Percentiles rank a stretch among this genome's conserved stretches.
Evolutionary conservation across 92 coral and sea anemone genomes (phyloP).

Genomic region (Pocillopora meandrina): DNA sequence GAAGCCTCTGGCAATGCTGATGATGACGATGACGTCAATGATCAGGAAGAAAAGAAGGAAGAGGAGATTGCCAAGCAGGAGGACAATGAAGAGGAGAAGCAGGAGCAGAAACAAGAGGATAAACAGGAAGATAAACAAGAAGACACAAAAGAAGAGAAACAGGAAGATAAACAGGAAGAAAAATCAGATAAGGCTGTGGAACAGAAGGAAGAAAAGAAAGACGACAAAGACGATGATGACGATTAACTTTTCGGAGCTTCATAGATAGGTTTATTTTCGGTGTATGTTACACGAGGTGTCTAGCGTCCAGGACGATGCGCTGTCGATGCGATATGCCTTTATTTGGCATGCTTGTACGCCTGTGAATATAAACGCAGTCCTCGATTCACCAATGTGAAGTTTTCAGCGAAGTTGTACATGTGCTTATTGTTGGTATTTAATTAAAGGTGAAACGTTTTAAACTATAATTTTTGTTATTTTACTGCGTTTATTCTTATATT

Average conservation of each 20-base stretch:
- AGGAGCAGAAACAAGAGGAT: slow-evolving; percentile 23
- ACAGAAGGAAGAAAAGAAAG: slow-evolving; percentile 15
- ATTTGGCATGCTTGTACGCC: slow-evolving; percentile 34
- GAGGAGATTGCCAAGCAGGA: slow-evolving; percentile 7
- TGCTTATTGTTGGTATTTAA: slow-evolving; percentile 33
- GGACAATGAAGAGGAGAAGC: slow-evolving; percentile 28
- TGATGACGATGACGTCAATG: not conserved
- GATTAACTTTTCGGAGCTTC: slow-evolving; percentile 33
- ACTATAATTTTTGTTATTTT: slow-evolving; percentile 2
- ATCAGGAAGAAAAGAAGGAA: too few species aligned
- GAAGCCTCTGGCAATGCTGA: slow-evolving; percentile 25
- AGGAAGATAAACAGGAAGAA: slow-evolving; percentile 26
- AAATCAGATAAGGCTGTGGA: not conserved
- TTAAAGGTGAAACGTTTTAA: slow-evolving; percentile 45
- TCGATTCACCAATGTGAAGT: slow-evolving; percentile 27
- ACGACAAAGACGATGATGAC: slow-evolving; percentile 30
- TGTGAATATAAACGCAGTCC: slow-evolving; percentile 28
- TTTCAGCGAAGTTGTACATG: slow-evolving; percentile 48
- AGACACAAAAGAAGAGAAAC: slow-evolving; percentile 6
- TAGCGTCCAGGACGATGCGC: slow-evolving; percentile 45
- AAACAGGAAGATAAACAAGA: slow-evolving; percentile 3
- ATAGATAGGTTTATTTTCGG: slow-evolving; percentile 47
- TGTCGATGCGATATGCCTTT: slow-evolving; percentile 11
- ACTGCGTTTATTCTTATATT: not conserved
- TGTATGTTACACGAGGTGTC: slow-evolving; percentile 48